Conservation (phyloP, 2,888 invertebrate species). For the Aphidoletes aphidimyza region DNA sequence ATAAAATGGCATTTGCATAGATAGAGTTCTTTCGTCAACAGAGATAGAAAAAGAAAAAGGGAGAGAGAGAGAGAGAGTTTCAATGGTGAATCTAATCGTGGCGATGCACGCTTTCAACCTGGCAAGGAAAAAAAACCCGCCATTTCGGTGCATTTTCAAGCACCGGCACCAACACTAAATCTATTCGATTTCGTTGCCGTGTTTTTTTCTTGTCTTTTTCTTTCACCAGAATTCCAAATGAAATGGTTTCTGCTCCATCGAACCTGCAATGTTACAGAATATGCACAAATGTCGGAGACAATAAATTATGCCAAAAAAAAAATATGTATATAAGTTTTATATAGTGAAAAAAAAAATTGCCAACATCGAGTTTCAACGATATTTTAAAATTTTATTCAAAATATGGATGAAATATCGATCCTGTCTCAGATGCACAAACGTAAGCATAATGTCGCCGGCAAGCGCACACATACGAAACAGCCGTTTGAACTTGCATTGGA, state of each 20-base stretch:
- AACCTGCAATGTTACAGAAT: background rate
- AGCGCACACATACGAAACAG: background rate
- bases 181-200: background rate
- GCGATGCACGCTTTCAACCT: background rate
- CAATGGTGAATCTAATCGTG: constrained; percentile 25
- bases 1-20: constrained; percentile 25
- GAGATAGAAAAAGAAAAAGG: too few species aligned
- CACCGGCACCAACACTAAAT: too few species aligned
- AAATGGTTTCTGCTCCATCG: constrained; percentile 42
- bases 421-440: background rate
- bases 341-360: constrained; percentile 42
- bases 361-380: constrained; percentile 22
- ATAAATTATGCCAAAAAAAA: constrained; percentile 1
- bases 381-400: constrained; percentile 39
- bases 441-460: constrained; percentile 5
- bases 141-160: background rate
- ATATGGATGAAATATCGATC: constrained; percentile 42
- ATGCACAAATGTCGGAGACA: constrained; percentile 19
- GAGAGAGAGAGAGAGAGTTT: too few species aligned
- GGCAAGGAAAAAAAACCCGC: background rate
- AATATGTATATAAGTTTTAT: background rate
- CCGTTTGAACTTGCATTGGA: background rate
- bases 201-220: background rate
- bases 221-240: background rate
- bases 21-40: background rate